phyloP scores from a whole-genome alignment of 1,140 invertebrate species.

The Drosophila paulistorum region DNA sequence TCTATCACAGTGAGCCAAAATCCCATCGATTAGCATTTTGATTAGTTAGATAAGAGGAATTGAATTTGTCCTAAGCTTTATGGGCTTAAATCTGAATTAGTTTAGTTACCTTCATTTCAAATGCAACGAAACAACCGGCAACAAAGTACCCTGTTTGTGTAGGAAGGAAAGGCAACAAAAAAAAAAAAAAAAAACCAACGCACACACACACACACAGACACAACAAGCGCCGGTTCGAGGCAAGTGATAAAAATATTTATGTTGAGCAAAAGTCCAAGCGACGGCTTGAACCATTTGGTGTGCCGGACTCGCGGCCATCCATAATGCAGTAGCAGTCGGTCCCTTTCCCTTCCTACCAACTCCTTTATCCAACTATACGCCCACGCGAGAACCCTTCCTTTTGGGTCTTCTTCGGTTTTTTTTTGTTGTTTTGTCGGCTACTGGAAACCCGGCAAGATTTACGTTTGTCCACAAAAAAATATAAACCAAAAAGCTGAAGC shows the following conservation, averaged over 20 bases:
- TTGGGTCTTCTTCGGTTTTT: not conserved
- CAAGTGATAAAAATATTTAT: constrained; percentile 81
- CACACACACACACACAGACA: not conserved
- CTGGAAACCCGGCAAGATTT: constrained; percentile 40
- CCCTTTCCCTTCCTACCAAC: not conserved
- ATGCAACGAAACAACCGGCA: constrained; percentile 51
- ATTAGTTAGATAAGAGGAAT: constrained; percentile 7
- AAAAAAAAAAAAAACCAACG: constrained; percentile 12
- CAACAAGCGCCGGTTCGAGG: constrained; percentile 38
- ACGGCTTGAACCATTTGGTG: constrained; percentile 35
- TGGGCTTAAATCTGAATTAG: constrained; percentile 73
- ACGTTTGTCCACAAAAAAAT: constrained; percentile 21
- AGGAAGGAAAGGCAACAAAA: not conserved
- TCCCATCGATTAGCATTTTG: constrained; percentile 7
- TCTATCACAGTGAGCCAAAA: too few species aligned
- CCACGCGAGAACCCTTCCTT: not conserved
- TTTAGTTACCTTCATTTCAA: constrained; percentile 48
- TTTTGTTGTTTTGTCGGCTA: constrained; percentile 33
- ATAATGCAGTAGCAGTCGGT: constrained; percentile 26
- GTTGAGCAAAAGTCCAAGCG: constrained; percentile 56
- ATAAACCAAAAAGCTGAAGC: constrained; percentile 1
- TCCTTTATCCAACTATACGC: not conserved
- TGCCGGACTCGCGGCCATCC: constrained; percentile 33
- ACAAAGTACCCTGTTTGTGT: not conserved
- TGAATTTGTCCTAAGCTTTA: constrained; percentile 39